Evolutionary conservation across 2,888 invertebrate genomes (phyloP).

Genomic region (Diarsia brunnea): DNA sequence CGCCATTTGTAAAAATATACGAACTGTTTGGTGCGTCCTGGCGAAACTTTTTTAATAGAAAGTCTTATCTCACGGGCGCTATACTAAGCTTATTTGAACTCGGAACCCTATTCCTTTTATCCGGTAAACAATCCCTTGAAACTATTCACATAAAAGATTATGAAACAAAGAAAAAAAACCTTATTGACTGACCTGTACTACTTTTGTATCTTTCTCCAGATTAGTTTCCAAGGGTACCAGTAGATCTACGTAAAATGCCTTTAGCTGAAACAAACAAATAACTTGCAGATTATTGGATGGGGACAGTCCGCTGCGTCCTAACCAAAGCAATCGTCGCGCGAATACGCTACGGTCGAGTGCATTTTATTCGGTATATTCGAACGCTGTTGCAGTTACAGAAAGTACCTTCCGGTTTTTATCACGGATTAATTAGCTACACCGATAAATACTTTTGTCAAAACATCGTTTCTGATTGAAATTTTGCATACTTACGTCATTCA

Average conservation of each 20-base stretch:
- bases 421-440: too few relatives aligned
- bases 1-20: slow-evolving; percentile 47
- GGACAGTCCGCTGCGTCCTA: slow-evolving; percentile 43
- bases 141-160: slow-evolving; percentile 78
- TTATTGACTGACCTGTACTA: slow-evolving; percentile 94
- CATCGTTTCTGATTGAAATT: too few relatives aligned
- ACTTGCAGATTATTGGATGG: slow-evolving; percentile 69
- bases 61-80: slow-evolving; percentile 77
- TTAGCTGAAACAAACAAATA: slow-evolving; percentile 92
- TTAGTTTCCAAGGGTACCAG: slow-evolving; percentile 98
- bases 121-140: slow-evolving; percentile 81
- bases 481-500: too few relatives aligned
- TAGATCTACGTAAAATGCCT: slow-evolving; percentile 98
- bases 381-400: neutral
- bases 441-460: too few relatives aligned
- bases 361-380: neutral
- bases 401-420: too few relatives aligned
- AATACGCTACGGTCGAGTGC: neutral
- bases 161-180: slow-evolving; percentile 73
- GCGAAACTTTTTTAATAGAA: slow-evolving; percentile 83
- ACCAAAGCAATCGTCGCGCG: neutral
- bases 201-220: slow-evolving; percentile 98
- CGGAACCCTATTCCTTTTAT: slow-evolving; percentile 72
- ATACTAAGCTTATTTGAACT: slow-evolving; percentile 80
- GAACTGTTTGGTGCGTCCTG: slow-evolving; percentile 61